Evolutionary conservation across 2,797 vertebrate genomes (phyloP).

Genomic region (Apogon hyalosoma): DNA sequence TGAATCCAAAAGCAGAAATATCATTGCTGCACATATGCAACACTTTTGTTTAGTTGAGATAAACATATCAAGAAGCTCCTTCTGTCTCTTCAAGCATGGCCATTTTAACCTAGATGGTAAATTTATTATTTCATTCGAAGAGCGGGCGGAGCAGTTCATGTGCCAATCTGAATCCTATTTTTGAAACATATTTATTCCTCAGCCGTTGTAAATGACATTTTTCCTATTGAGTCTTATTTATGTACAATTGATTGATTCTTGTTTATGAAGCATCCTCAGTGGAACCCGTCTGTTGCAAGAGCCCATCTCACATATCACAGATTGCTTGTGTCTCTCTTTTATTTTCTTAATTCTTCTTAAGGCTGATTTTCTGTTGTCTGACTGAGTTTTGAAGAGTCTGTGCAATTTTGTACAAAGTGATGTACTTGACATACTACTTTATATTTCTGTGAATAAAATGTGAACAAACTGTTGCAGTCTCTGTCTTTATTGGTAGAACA

Average conservation of each 20-base stretch:
- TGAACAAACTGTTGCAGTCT: constrained; percentile 64
- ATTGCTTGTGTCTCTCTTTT: constrained; percentile 60
- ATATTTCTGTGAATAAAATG: constrained; percentile 90
- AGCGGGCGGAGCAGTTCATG: constrained; percentile 71
- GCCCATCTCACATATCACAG: constrained; percentile 73
- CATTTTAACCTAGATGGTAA: constrained; percentile 32
- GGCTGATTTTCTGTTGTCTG: constrained; percentile 76
- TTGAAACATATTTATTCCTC: constrained; percentile 81
- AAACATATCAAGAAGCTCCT: constrained; percentile 47
- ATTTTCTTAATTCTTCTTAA: constrained; percentile 72
- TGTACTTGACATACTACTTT: constrained; percentile 87
- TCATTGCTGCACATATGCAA: constrained; percentile 28
- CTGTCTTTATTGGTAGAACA: constrained; percentile 8
- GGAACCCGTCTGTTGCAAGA: constrained; percentile 47
- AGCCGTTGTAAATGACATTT: constrained; percentile 77
- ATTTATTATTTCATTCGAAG: constrained; percentile 31
- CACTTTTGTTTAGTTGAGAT: constrained; percentile 32
- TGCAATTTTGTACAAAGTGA: constrained; percentile 89
- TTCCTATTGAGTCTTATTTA: constrained; percentile 76
- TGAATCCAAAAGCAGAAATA: not conserved
- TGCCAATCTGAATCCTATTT: constrained; percentile 86
- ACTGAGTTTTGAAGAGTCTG: constrained; percentile 84
- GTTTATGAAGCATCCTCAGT: constrained; percentile 59
- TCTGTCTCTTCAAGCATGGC: constrained; percentile 59
- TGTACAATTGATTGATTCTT: constrained; percentile 67